phyloP scores from a whole-genome alignment of 2,888 invertebrate species.

The Cotesia congregata region DNA sequence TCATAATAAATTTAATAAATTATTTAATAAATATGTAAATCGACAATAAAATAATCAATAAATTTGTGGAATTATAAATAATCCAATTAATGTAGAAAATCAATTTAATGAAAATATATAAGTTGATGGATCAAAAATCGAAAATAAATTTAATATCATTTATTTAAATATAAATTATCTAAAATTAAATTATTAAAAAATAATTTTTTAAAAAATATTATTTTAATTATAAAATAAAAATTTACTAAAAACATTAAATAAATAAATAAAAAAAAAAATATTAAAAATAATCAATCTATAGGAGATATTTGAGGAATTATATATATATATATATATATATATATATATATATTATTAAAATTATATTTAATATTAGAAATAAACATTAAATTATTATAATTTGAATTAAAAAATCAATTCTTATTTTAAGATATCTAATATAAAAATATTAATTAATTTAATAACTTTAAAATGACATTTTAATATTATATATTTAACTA shows the following conservation, averaged over 20 bases:
- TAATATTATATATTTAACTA: slow-evolving; percentile 50
- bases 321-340: slow-evolving; percentile 35
- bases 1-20: slow-evolving; percentile 57
- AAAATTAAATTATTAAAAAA: slow-evolving; percentile 52
- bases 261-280: slow-evolving; percentile 66
- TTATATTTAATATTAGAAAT: slow-evolving; percentile 80
- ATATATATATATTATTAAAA: too few species aligned
- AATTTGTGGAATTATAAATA: slow-evolving; percentile 71
- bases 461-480: slow-evolving; percentile 49
- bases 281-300: slow-evolving; percentile 72
- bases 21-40: slow-evolving; percentile 34
- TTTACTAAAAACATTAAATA: slow-evolving; percentile 70
- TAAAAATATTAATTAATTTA: slow-evolving; percentile 74
- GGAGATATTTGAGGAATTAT: slow-evolving; percentile 79
- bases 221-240: slow-evolving; percentile 59
- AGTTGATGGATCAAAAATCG: slow-evolving; percentile 77
- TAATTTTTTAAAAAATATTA: slow-evolving; percentile 31
- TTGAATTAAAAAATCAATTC: slow-evolving; percentile 79
- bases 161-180: slow-evolving; percentile 43
- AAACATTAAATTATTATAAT: slow-evolving; percentile 73
- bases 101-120: slow-evolving; percentile 75
- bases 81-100: slow-evolving; percentile 71
- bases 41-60: slow-evolving; percentile 44
- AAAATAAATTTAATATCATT: slow-evolving; percentile 80
- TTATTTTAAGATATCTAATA: slow-evolving; percentile 3